A percentile compares a stretch with the other conserved stretches of the same genome.
These are phyloP conservation scores for Cavia aperea DNA, from an alignment of 2,113 vertebrate species.

Conservation along the genomic window DNA sequence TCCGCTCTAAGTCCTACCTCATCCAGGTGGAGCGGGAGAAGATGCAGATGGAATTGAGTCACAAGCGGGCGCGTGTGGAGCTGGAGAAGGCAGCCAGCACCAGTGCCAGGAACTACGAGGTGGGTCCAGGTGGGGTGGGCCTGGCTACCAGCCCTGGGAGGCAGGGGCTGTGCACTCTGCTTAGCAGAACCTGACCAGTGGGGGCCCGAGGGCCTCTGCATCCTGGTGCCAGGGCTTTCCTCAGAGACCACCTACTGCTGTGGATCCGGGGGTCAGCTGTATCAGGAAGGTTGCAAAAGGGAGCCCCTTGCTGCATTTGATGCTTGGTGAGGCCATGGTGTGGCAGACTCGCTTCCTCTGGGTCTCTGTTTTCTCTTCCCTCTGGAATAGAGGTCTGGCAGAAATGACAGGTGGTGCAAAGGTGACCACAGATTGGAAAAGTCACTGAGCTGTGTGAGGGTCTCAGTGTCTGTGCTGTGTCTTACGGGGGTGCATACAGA, in stretches of 20 bases:
- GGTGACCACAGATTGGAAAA: neutral
- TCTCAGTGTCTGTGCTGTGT: neutral
- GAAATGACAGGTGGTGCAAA: neutral
- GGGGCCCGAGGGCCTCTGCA: neutral
- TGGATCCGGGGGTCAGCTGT: constrained; percentile 18
- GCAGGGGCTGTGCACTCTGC: fast-evolving
- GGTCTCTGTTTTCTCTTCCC: neutral
- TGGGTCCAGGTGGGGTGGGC: constrained; percentile 42
- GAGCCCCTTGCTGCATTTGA: fast-evolving
- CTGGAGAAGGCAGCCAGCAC: constrained; percentile 87
- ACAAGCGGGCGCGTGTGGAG: constrained; percentile 93
- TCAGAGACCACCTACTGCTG: constrained; percentile 30
- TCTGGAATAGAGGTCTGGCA: neutral
- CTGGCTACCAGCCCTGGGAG: fast-evolving
- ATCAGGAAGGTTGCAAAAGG: neutral
- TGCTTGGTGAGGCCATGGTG: neutral
- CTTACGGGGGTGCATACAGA: neutral
- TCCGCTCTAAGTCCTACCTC: constrained; percentile 84
- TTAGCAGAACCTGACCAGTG: neutral
- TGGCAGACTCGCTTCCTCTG: neutral
- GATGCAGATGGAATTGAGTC: constrained; percentile 95
- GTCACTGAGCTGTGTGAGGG: neutral
- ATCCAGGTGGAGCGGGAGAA: constrained; percentile 93
- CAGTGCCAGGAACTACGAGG: constrained; percentile 88
- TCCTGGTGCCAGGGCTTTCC: neutral